A percentile compares a stretch with the other conserved stretches of the same genome.
phyloP scores from a whole-genome alignment of 2,113 vertebrate genomes.

The Burhinus bistriatus region DNA sequence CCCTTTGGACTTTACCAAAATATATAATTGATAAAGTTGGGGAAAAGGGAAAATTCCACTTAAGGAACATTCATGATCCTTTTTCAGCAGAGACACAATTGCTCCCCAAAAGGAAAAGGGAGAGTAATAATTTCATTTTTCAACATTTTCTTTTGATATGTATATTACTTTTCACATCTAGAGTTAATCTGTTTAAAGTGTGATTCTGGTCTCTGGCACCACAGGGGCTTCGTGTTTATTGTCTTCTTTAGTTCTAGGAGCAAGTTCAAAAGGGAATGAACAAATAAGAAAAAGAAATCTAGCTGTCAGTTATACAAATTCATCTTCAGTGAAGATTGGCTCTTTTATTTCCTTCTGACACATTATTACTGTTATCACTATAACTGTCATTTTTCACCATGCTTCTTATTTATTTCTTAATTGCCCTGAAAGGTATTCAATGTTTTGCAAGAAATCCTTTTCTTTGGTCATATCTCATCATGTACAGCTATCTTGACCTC shows the following conservation, averaged over 20 bases:
- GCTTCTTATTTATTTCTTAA: conserved; percentile 1
- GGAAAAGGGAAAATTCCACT: neutral
- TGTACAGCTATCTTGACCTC: neutral
- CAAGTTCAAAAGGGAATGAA: neutral
- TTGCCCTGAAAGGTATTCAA: neutral
- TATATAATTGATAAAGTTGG: neutral
- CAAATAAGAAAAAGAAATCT: neutral
- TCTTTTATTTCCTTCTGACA: conserved; percentile 13
- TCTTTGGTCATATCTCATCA: neutral
- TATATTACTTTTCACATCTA: neutral
- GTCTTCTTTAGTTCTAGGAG: neutral
- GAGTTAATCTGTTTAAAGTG: neutral
- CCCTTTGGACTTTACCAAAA: neutral
- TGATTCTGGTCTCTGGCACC: neutral
- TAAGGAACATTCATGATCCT: neutral
- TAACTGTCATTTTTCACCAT: neutral
- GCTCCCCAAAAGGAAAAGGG: neutral
- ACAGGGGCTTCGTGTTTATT: neutral
- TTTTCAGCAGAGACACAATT: neutral
- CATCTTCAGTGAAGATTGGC: neutral
- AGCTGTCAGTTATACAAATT: neutral
- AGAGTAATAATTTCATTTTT: neutral
- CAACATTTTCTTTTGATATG: neutral
- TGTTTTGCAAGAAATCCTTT: neutral
- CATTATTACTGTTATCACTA: neutral